These are phyloP conservation scores for Rhinolophus ferrumequinum DNA, from an alignment of 2,113 vertebrate genomes.

Conservation along the genomic window DNA sequence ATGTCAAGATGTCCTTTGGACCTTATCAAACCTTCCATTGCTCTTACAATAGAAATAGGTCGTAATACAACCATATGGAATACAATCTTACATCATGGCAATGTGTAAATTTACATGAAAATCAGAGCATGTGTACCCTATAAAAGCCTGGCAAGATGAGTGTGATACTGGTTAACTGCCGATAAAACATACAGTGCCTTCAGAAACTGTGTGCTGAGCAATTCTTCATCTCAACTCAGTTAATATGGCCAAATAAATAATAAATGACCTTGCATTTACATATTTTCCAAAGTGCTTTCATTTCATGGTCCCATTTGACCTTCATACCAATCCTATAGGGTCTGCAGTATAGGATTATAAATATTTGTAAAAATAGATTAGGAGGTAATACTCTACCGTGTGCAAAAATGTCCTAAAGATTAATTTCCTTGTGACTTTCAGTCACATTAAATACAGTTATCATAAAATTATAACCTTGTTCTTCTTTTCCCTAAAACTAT, in stretches of 20 bases:
- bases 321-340: neutral
- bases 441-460: slow-evolving; percentile 18
- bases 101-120: neutral
- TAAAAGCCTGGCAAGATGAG: neutral
- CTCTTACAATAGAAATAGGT: neutral
- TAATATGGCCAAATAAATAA: neutral
- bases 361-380: neutral
- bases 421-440: neutral
- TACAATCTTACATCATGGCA: neutral
- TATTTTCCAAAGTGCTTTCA: slow-evolving; percentile 11
- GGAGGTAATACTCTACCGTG: neutral
- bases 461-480: neutral
- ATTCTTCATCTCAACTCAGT: neutral
- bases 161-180: neutral
- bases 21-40: neutral
- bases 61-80: neutral
- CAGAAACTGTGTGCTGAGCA: neutral
- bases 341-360: neutral
- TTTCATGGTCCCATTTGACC: neutral
- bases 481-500: neutral
- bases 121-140: neutral
- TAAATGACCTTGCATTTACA: neutral
- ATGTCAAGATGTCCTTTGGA: neutral
- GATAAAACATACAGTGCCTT: neutral
- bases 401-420: neutral